Percentiles rank a stretch among this genome's conserved stretches.
These are phyloP conservation scores for Erpetoichthys calabaricus DNA, from an alignment of 2,797 vertebrate species.

Conservation along the genomic window DNA sequence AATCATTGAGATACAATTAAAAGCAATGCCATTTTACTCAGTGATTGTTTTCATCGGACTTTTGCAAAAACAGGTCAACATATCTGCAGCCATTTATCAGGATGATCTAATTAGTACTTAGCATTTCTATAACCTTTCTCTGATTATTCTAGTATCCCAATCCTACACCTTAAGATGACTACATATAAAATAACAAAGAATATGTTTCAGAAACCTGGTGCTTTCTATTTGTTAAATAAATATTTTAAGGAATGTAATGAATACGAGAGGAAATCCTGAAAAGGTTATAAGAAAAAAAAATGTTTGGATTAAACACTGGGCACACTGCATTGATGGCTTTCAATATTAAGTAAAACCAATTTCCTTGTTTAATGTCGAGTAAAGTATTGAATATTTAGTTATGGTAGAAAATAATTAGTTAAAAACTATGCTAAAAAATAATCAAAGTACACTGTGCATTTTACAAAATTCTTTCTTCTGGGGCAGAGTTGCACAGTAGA, in stretches of 20 bases:
- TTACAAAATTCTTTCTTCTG: no score
- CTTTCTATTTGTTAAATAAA: background rate
- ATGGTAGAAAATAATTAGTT: no score
- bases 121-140: conserved; percentile 9
- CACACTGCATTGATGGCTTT: no score
- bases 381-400: no score
- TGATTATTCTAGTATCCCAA: background rate
- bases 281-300: conserved; percentile 1
- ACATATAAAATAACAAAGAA: conserved; percentile 2
- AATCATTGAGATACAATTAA: no score
- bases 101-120: conserved; percentile 1
- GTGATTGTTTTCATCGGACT: background rate
- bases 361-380: no score
- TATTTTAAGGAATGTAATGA: conserved; percentile 4
- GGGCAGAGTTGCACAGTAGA: no score
- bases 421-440: no score
- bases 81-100: background rate
- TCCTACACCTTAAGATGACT: background rate
- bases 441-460: no score
- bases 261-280: conserved; percentile 3
- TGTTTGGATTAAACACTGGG: background rate
- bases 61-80: background rate
- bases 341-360: no score
- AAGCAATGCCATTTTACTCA: background rate
- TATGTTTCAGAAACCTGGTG: background rate